Base-by-base conservation (phyloP, 2,888 invertebrate genomes). In the Cybosia mesomella region DNA sequence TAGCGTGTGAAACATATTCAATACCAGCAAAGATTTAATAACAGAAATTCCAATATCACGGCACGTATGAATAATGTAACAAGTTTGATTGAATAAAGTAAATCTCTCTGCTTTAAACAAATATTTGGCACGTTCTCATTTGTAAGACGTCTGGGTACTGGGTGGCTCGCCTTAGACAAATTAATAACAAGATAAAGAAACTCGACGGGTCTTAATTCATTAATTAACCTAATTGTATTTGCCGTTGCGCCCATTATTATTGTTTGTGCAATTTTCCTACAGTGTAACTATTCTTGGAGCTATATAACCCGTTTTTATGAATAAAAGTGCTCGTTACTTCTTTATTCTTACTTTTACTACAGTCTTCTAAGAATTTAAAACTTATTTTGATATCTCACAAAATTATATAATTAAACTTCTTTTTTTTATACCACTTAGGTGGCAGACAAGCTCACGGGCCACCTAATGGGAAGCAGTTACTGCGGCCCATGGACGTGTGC, bases 141-240 rank as follows among this genome's bases (percentile, higher is more conserved):
- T 90, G 91, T 91, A 93, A 94, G 92, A 92, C 88, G 93, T 92
- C 94, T 91, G 89, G 85, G 85, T 81, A 76, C 93, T 91, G 89
- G 84, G 84, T 80, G 75, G 79, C 81, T 79, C 83, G 87, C 87
- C 90, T 91, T 89, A 93, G 92, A 93, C 93, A 92, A 95, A 94
- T 95, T 94, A 94, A 94, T 95, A 95, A 94, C 90, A 87, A 92
- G 93, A 94, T 95, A 94, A 95, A 95, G 94, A 94, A 95, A 94
- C 94, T 94, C 90, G 85, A 80, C 90, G 91, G 87, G 83, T 94
- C 93, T 93, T 93, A 93, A 95, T 94, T 95, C 93, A 95, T 95
- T 94, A 94, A 95, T 95, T 95, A 92, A 94, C 90, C 92, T 94
- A 93, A 95, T 95, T 95, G 94, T 94, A 92, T 94, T 95, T 94